phyloP scores from a whole-genome alignment of 2,797 vertebrate genomes.

The Schizothorax lantsangensis region DNA sequence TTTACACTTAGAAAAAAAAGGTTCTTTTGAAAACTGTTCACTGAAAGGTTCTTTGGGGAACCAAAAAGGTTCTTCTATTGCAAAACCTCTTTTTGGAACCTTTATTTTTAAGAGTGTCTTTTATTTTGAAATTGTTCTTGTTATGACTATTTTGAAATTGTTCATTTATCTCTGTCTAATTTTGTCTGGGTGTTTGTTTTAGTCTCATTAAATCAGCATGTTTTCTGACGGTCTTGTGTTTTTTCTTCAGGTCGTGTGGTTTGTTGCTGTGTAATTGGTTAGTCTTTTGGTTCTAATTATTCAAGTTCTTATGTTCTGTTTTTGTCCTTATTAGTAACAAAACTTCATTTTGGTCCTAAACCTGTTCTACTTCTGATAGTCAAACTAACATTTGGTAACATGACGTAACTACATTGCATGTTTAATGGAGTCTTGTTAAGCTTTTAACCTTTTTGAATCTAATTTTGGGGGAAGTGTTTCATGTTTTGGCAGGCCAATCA shows the following conservation, averaged over 20 bases:
- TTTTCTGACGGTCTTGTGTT: neutral
- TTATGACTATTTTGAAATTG: neutral
- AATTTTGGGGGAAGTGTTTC: neutral
- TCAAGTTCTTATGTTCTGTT: neutral
- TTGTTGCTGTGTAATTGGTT: neutral
- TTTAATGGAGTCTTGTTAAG: neutral
- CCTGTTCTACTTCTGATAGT: neutral
- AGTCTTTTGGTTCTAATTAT: neutral
- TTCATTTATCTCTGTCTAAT: neutral
- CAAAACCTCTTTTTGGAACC: neutral
- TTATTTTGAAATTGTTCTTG: neutral
- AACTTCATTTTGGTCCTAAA: neutral
- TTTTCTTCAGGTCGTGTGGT: neutral
- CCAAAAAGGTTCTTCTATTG: neutral
- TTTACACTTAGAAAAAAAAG: neutral
- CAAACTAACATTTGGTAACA: neutral
- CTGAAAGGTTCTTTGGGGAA: neutral
- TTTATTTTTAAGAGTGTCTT: neutral
- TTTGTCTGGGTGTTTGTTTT: conserved; percentile 3
- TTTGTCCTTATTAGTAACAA: neutral
- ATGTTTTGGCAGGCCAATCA: neutral
- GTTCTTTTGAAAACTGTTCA: neutral
- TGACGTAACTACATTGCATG: neutral
- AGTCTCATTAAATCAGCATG: neutral
- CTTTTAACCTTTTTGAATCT: neutral